Base-by-base conservation (phyloP, 2,113 vertebrate species). In the Petroica traversi region DNA sequence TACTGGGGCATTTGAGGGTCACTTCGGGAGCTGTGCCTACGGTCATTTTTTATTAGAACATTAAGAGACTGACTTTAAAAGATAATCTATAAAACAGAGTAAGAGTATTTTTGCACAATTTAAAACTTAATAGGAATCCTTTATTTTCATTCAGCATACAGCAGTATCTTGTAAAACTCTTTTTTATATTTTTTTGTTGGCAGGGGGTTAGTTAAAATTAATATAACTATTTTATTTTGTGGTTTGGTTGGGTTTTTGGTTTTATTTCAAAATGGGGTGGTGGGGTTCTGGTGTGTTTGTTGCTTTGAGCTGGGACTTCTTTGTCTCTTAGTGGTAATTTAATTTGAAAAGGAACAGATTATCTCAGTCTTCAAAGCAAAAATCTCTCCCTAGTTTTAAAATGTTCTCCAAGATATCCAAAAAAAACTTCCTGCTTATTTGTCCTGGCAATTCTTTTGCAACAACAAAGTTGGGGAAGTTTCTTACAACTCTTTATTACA, bases 11-110 rank as follows among this genome's bases (percentile, higher is more conserved):
- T 95, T 88, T 74, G 33, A 72, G 29, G 67, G 84, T 94, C 85
- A 85, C 45, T 89, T 87, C 58, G 5, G 77, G 68, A 85, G 25
- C 28, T 81, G 57, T 86, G 82, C 67, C 24, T 78, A 57, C 4
- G 4, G 41, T 69, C 9, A 81, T 78, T 86, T 92, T 94, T 93
- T 89, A 93, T 75, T 78, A 88, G 41, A 71, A 72, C 17, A 79
- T 88, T 83, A 82, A 74, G 14, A 54, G 33, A 75, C 57, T 83
- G 18, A 49, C 34, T 93, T 89, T 76, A 73, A 92, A 95, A 77
- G 29, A 89, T 67, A 82, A 52, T 54, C 15, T 80, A 8, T 80
- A 46, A 62, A 74, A 68, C 6, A 75, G 34, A 86, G 9, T 40
- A 62, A 51, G 46, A 90, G 13, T 19, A 64, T 13, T 74, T 92